Base-by-base conservation (phyloP, 2,888 invertebrate genomes). In the Drosophila tripunctata region DNA sequence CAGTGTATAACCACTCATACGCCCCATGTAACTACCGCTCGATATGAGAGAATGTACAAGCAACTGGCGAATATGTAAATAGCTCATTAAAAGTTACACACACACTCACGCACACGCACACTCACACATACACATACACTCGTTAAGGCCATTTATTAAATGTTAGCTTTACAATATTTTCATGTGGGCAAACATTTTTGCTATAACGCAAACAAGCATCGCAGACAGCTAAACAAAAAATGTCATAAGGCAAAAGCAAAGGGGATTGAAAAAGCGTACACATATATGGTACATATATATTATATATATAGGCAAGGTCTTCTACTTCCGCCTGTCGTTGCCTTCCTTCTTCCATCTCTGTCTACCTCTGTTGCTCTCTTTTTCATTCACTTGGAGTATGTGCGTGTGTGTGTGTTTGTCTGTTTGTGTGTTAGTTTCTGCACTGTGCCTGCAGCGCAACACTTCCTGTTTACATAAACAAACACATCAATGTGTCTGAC, bases 391-490 rank as follows among this genome's bases (percentile, higher is more conserved):
- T 12, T 21, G 27, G 8, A n/a, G n/a, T n/a, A n/a, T n/a, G n/a
- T n/a, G n/a, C n/a, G n/a, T n/a, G n/a, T n/a, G n/a, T n/a, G n/a
- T n/a, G n/a, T n/a, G n/a, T n/a, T 22, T 40, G 10, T 40, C 14
- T 33, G 14, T 54, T 21, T 45, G 33, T 64, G 48, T 52, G 31
- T 64, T 68, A 60, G 58, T 71, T 79, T 76, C 57, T 80, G 31
- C 66, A 61, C 60, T 62, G 54, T 40, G 82, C 81, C 75, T 72
- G 81, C 72, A 80, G 83, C 77, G 67, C 74, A 81, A 74, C 83
- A 83, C 81, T 81, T 81, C 81, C 81, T 86, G 83, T 86, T 86
- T 83, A 71, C 74, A 82, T 63, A 81, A 86, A 79, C 81, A 76
- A 79, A 79, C 80, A 85, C 70, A 68, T 82, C 83, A 79, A 80